Conservation (phyloP, 2,797 vertebrate genomes). For the Microchirus variegatus region DNA sequence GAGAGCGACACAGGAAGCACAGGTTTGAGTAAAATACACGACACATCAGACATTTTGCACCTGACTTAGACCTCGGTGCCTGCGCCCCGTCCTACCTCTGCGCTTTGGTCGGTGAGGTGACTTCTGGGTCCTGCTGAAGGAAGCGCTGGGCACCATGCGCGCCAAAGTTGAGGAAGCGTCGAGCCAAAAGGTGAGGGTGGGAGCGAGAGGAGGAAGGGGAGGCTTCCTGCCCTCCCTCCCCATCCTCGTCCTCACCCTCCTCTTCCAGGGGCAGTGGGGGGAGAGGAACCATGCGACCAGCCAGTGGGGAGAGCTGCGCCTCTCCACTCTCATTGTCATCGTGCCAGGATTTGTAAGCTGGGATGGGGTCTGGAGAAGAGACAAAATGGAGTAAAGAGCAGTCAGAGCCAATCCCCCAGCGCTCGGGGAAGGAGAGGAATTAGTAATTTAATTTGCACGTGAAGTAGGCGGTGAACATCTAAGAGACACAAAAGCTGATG, state of each 20-base stretch:
- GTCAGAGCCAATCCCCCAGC: background rate
- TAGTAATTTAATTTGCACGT: too few relatives aligned
- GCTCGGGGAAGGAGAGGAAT: background rate
- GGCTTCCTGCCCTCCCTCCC: conserved; percentile 47
- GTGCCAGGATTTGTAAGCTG: conserved; percentile 96
- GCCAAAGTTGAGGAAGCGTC: conserved; percentile 93
- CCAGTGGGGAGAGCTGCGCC: conserved; percentile 94
- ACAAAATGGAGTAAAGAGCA: background rate
- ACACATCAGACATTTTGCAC: background rate
- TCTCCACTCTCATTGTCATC: conserved; percentile 94
- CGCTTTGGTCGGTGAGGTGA: conserved; percentile 90
- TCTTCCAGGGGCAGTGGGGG: conserved; percentile 87
- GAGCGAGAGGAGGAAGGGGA: conserved; percentile 73
- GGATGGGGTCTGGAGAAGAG: conserved; percentile 88
- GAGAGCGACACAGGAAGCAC: conserved; percentile 2
- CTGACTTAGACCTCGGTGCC: background rate
- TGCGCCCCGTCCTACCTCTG: conserved; percentile 81
- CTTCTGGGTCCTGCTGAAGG: conserved; percentile 89
- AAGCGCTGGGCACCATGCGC: conserved; percentile 90
- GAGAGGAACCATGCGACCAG: conserved; percentile 91
- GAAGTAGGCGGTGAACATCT: background rate
- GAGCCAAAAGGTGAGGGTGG: conserved; percentile 86
- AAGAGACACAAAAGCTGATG: conserved; percentile 7
- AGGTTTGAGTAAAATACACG: background rate
- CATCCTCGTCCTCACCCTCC: conserved; percentile 71